Percentiles rank a stretch among this genome's conserved stretches.
Evolutionary conservation across 2,113 vertebrate genomes (phyloP).

Genomic region (Zosterops hypoxanthus): DNA sequence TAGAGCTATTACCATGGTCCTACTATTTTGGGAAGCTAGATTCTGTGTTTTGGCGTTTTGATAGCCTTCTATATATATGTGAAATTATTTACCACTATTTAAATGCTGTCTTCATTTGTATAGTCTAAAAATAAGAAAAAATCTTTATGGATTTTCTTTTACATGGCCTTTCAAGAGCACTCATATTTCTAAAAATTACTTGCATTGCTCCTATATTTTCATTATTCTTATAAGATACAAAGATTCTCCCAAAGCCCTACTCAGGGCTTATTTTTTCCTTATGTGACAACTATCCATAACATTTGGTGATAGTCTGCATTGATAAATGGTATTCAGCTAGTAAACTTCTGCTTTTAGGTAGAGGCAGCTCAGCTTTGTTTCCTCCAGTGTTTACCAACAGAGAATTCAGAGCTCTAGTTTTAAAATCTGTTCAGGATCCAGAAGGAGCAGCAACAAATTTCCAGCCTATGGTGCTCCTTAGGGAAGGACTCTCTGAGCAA

Average conservation of each 20-base stretch:
- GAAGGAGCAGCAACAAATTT: neutral
- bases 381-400: neutral
- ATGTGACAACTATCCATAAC: neutral
- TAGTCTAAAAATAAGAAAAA: neutral
- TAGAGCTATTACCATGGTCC: neutral
- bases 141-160: neutral
- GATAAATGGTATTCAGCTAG: neutral
- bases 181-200: neutral
- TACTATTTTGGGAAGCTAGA: neutral
- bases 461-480: neutral
- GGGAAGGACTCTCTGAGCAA: neutral
- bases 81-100: neutral
- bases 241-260: neutral
- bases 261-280: neutral
- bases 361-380: neutral
- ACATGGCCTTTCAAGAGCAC: neutral
- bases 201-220: neutral
- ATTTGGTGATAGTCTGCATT: neutral
- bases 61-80: neutral
- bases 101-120: neutral
- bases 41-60: neutral
- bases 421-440: neutral
- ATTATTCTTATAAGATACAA: neutral
- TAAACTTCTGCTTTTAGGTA: neutral
- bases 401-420: neutral